phyloP scores from a whole-genome alignment of 2,888 invertebrate species.

The Dorcus hopei region DNA sequence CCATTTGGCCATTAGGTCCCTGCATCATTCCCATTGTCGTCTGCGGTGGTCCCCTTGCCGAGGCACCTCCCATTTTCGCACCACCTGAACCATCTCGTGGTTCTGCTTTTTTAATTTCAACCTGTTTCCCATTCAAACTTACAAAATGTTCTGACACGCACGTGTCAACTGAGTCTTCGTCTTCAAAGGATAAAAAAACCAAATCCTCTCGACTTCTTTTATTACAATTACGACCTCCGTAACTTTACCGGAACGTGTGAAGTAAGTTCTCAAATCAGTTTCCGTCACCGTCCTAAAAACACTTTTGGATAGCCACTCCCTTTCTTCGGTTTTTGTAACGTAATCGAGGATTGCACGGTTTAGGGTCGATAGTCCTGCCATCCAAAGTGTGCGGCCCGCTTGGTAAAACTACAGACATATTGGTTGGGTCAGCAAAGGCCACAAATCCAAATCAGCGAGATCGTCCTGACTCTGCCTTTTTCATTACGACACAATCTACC shows the following conservation, averaged over 20 bases:
- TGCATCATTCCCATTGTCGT: slow-evolving; percentile 89
- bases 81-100: slow-evolving; percentile 83
- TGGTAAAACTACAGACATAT: slow-evolving; percentile 86
- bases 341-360: slow-evolving; percentile 94
- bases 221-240: slow-evolving; percentile 94
- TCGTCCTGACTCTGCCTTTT: slow-evolving; percentile 93
- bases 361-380: slow-evolving; percentile 90
- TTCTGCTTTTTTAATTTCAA: slow-evolving; percentile 91
- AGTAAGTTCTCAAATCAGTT: slow-evolving; percentile 88
- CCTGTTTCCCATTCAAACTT: slow-evolving; percentile 93
- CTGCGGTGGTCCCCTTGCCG: slow-evolving; percentile 81
- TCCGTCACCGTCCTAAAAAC: slow-evolving; percentile 96
- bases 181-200: slow-evolving; percentile 94
- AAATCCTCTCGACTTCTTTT: slow-evolving; percentile 94
- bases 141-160: slow-evolving; percentile 92
- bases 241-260: slow-evolving; percentile 91
- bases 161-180: slow-evolving; percentile 88
- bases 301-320: slow-evolving; percentile 90
- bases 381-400: slow-evolving; percentile 92
- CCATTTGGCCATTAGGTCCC: slow-evolving; percentile 86
- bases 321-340: slow-evolving; percentile 87
- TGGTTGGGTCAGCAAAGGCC: slow-evolving; percentile 88
- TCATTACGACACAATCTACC: slow-evolving; percentile 97
- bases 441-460: slow-evolving; percentile 97
- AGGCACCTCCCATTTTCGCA: slow-evolving; percentile 69